phyloP scores from a whole-genome alignment of 2,888 invertebrate species.

The Spisula subtruncata region DNA sequence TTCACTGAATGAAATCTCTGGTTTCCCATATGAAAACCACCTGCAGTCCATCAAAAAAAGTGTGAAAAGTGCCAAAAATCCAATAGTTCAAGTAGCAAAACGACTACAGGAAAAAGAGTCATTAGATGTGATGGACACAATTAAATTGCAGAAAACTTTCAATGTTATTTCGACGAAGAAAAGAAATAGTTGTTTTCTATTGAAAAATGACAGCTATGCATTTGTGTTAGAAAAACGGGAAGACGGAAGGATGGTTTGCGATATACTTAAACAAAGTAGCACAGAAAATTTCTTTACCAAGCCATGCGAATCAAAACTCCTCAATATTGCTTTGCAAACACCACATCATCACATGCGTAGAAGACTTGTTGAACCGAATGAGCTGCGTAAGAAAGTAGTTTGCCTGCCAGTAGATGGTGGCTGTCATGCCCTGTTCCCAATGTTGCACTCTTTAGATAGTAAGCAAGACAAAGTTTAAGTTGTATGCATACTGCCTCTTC shows the following conservation, averaged over 20 bases:
- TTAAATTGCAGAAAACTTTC: not conserved
- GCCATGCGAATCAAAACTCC: constrained; percentile 38
- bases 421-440: constrained; percentile 21
- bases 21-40: no score
- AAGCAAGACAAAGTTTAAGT: no score
- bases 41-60: constrained; percentile 15
- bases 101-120: constrained; percentile 1
- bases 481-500: no score
- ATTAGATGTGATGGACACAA: not conserved
- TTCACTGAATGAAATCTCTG: constrained; percentile 40
- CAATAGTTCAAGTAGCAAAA: constrained; percentile 38
- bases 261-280: not conserved
- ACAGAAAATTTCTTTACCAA: constrained; percentile 13
- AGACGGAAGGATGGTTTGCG: constrained; percentile 27
- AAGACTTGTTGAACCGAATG: not conserved
- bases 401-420: constrained; percentile 24
- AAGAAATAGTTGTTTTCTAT: constrained; percentile 20
- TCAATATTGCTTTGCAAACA: constrained; percentile 28
- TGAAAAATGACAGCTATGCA: not conserved
- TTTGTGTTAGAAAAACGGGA: constrained; percentile 31
- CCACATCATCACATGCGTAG: not conserved
- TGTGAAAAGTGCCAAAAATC: constrained; percentile 38
- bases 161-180: constrained; percentile 27
- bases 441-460: constrained; percentile 34
- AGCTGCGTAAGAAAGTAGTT: not conserved